Evolutionary conservation across 2,113 vertebrate species (phyloP).

Genomic region (Sylvia atricapilla): DNA sequence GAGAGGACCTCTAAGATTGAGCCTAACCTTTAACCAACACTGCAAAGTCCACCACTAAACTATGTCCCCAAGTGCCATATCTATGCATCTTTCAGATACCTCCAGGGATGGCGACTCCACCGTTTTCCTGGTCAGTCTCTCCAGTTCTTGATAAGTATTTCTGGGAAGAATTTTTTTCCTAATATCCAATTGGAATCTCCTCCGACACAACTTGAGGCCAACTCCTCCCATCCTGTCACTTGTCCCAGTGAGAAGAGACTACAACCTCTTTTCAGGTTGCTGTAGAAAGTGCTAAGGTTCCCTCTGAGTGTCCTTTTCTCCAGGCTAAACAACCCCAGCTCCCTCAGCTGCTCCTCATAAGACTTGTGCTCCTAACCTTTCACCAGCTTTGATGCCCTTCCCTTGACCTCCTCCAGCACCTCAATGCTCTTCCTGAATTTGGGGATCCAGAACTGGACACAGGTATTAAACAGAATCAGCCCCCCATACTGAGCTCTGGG

Average conservation of each 20-base stretch:
- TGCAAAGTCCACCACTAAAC: not conserved
- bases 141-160: not conserved
- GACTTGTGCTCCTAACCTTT: not conserved
- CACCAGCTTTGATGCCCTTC: accelerated
- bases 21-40: not conserved
- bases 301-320: not conserved
- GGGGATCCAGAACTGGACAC: not conserved
- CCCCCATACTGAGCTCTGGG: not conserved
- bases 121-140: not conserved
- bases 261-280: not conserved
- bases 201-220: not conserved
- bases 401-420: not conserved
- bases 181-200: not conserved
- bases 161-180: not conserved
- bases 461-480: not conserved
- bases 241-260: not conserved
- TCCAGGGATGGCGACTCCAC: not conserved
- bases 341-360: not conserved
- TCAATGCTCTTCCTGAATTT: not conserved
- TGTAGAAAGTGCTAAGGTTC: not conserved
- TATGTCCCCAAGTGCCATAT: no score
- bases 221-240: not conserved
- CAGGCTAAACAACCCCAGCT: not conserved
- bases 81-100: not conserved
- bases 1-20: not conserved